Conservation (phyloP, 2,797 vertebrate genomes). For the Sparus aurata region DNA sequence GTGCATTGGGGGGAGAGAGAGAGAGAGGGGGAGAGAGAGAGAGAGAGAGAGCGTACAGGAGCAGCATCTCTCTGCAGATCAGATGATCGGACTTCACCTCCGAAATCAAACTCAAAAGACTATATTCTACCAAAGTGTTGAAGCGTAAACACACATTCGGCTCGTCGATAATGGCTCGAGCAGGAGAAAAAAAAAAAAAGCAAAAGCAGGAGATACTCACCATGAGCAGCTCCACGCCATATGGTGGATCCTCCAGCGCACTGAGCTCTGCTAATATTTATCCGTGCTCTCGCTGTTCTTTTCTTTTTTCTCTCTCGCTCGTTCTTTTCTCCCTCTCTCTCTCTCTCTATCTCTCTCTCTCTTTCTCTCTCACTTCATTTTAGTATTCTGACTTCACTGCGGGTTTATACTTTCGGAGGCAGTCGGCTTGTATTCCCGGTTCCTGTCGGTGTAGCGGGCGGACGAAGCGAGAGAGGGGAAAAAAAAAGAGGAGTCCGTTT, state of each 20-base stretch:
- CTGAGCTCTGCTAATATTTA: conserved; percentile 58
- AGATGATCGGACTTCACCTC: neutral
- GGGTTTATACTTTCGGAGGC: conserved; percentile 31
- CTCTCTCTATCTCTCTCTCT: too few species aligned
- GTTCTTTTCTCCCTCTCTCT: neutral
- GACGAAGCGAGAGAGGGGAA: too few species aligned
- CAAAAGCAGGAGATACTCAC: conserved; percentile 75
- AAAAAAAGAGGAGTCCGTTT: conserved; percentile 71
- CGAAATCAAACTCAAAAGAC: neutral
- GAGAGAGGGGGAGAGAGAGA: too few species aligned
- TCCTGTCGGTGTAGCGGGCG: conserved; percentile 55
- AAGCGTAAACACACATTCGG: neutral
- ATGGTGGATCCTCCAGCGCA: conserved; percentile 69
- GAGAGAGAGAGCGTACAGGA: conserved; percentile 26
- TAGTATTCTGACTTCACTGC: conserved; percentile 37
- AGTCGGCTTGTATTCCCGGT: conserved; percentile 80
- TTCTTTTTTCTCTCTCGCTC: too few species aligned
- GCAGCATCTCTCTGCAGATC: conserved; percentile 40
- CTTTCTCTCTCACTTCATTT: conserved; percentile 12
- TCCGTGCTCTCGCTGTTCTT: conserved; percentile 63
- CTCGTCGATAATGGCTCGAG: conserved; percentile 32
- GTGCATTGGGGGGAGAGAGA: conserved; percentile 52
- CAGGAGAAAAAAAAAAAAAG: conserved; percentile 5
- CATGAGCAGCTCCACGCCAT: conserved; percentile 71
- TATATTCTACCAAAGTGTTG: neutral